Evolutionary conservation across 2,113 vertebrate species (phyloP).

Genomic region (Helogale parvula): DNA sequence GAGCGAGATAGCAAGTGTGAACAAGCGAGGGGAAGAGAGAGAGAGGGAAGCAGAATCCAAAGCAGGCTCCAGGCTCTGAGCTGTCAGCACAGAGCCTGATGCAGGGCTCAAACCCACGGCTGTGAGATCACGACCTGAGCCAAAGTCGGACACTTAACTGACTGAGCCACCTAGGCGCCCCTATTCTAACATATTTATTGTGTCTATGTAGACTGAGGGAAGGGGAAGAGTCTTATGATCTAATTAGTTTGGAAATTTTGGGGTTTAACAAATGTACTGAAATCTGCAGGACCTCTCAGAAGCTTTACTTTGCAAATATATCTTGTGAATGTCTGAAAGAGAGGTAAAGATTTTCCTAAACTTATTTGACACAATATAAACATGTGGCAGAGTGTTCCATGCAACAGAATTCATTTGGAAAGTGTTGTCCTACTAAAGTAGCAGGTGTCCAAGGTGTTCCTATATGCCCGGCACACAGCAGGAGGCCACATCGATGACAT

Average conservation of each 20-base stretch:
- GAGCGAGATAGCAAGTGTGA: too few species aligned
- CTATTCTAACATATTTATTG: background rate
- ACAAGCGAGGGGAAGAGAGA: too few species aligned
- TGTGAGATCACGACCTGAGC: too few species aligned
- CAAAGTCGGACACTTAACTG: too few species aligned
- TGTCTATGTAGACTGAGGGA: background rate
- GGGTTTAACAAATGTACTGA: background rate
- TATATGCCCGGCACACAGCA: background rate
- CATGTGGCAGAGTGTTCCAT: background rate
- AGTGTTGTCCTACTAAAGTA: background rate
- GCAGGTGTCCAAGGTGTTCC: background rate
- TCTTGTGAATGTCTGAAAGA: background rate
- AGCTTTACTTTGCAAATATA: background rate
- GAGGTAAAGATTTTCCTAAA: background rate
- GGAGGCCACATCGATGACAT: background rate
- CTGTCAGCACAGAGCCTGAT: too few species aligned
- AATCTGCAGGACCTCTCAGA: background rate
- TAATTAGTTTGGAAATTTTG: background rate
- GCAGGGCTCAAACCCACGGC: too few species aligned
- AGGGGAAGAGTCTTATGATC: background rate
- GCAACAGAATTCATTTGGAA: background rate
- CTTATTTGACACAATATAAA: background rate
- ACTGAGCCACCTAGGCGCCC: too few species aligned
- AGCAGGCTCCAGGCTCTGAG: too few species aligned
- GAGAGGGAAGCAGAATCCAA: too few species aligned